phyloP scores from a whole-genome alignment of 2,888 invertebrate species.

The Ectropis crepuscularia region DNA sequence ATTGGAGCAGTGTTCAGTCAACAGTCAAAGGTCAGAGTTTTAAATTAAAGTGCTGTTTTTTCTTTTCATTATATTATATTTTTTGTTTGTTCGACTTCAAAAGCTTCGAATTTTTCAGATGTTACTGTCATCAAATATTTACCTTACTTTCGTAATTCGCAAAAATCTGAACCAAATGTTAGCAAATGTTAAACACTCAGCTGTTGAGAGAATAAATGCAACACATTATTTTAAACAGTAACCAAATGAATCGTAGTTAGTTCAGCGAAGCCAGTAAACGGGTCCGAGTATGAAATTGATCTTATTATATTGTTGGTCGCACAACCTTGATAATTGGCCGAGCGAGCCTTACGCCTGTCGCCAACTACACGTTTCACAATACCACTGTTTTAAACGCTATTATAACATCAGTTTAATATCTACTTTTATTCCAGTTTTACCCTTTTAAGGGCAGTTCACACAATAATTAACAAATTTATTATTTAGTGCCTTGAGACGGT shows the following conservation, averaged over 20 bases:
- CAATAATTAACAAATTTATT: slow-evolving; percentile 1
- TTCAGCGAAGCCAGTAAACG: slow-evolving; percentile 41
- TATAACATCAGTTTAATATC: not conserved
- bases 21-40: too few relatives aligned
- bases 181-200: too few relatives aligned
- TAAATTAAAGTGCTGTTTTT: too few relatives aligned
- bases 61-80: too few relatives aligned
- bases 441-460: slow-evolving; percentile 15
- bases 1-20: too few relatives aligned
- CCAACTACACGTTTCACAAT: slow-evolving; percentile 35
- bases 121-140: too few relatives aligned
- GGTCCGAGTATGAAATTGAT: slow-evolving; percentile 39
- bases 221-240: slow-evolving; percentile 13
- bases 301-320: slow-evolving; percentile 33
- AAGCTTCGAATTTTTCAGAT: too few relatives aligned
- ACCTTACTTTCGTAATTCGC: too few relatives aligned
- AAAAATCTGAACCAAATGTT: too few relatives aligned
- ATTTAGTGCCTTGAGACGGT: not conserved
- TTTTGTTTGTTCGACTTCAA: too few relatives aligned
- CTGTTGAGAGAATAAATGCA: too few relatives aligned
- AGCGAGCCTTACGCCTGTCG: slow-evolving; percentile 34
- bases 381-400: slow-evolving; percentile 16
- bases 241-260: slow-evolving; percentile 34
- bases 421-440: slow-evolving; percentile 7
- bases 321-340: slow-evolving; percentile 54